phyloP scores from a whole-genome alignment of 2,888 invertebrate genomes.

The Drosophila seclusa region DNA sequence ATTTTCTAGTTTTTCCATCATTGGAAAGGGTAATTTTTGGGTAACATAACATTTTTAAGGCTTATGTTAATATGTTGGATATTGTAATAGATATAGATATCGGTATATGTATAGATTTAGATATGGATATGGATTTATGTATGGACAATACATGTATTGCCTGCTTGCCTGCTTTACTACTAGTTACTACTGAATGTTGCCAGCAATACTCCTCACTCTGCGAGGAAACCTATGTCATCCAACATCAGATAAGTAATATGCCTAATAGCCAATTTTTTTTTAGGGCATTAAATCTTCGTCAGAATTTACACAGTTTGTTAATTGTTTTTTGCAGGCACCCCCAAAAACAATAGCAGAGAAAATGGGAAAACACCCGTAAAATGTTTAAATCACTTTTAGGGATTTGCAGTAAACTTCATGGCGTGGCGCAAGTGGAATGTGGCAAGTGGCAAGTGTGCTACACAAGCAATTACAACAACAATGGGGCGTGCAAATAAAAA shows the following conservation, averaged over 20 bases:
- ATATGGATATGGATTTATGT: no score
- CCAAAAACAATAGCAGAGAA: background rate
- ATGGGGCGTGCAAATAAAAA: slow-evolving; percentile 71
- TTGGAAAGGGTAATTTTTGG: background rate
- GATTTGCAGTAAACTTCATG: slow-evolving; percentile 30
- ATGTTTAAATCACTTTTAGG: slow-evolving; percentile 48
- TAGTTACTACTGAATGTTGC: background rate
- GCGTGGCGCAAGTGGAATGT: background rate
- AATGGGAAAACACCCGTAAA: slow-evolving; percentile 9
- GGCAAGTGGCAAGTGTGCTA: slow-evolving; percentile 56
- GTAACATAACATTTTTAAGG: background rate
- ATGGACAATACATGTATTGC: no score
- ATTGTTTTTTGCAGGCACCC: slow-evolving; percentile 3
- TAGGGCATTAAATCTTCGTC: background rate
- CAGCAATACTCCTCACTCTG: background rate
- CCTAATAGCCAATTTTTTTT: background rate
- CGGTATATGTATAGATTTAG: background rate
- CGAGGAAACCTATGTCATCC: background rate
- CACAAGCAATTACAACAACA: slow-evolving; percentile 78
- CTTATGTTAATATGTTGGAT: no score
- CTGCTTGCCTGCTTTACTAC: background rate
- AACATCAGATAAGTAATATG: background rate
- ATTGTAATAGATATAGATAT: background rate
- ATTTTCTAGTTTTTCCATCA: background rate
- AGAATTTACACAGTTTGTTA: background rate